These are phyloP conservation scores for Strix occidentalis DNA, from an alignment of 2,797 vertebrate genomes.

Conservation along the genomic window DNA sequence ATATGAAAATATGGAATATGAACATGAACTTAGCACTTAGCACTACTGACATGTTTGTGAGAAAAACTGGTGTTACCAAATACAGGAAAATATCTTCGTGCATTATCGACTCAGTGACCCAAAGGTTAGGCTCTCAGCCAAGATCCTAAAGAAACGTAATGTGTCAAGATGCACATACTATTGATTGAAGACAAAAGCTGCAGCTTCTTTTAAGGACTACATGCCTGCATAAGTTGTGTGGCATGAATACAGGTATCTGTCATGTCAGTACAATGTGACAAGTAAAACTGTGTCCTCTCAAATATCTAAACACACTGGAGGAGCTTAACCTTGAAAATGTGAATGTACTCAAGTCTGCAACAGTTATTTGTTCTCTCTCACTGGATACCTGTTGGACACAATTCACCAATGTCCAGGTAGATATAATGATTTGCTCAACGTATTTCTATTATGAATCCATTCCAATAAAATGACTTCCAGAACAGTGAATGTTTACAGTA, in stretches of 20 bases:
- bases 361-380: neutral
- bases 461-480: neutral
- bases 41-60: neutral
- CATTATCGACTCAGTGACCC: neutral
- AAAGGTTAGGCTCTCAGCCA: neutral
- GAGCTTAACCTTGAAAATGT: neutral
- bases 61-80: neutral
- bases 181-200: neutral
- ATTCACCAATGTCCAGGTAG: neutral
- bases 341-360: neutral
- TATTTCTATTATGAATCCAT: neutral
- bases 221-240: neutral
- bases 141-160: neutral
- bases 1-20: neutral
- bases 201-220: neutral
- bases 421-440: neutral
- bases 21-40: neutral
- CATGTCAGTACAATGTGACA: neutral
- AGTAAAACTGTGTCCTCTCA: neutral
- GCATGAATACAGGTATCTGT: neutral
- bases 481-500: neutral
- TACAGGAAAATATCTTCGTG: neutral
- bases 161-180: slow-evolving; percentile 6
- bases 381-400: neutral
- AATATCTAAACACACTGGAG: neutral